Conservation (phyloP, 2,113 vertebrate species). For the Amphilophus citrinellus region DNA sequence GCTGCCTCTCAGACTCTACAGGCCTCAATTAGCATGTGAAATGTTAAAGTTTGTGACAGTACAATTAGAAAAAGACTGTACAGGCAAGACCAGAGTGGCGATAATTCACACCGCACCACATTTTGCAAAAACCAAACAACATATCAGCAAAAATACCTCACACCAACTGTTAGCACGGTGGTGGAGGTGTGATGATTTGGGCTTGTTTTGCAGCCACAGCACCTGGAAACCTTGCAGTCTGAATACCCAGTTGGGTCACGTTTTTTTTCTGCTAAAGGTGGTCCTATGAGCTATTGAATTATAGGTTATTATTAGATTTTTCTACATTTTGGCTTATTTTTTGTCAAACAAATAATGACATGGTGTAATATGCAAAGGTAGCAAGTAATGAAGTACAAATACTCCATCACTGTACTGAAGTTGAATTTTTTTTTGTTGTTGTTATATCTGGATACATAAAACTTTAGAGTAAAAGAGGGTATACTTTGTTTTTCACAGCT, state of each 20-base stretch:
- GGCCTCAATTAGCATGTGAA: background rate
- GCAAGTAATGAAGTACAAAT: no score
- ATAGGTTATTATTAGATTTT: no score
- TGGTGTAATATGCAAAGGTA: no score
- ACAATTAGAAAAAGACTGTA: no score
- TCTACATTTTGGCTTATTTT: no score
- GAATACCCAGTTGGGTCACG: background rate
- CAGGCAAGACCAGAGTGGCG: no score
- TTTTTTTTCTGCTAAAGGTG: no score
- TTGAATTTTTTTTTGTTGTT: background rate
- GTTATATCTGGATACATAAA: background rate
- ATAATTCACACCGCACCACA: no score
- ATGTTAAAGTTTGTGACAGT: background rate
- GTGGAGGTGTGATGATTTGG: background rate
- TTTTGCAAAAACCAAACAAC: background rate
- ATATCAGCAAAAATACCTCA: background rate
- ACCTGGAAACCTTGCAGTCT: background rate
- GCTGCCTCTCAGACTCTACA: background rate
- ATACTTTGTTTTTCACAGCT: background rate
- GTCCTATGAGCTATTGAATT: no score
- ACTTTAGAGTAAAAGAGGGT: background rate
- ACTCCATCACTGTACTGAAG: no score
- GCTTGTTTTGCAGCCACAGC: background rate
- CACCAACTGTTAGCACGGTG: background rate
- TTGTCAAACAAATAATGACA: no score